Conservation (phyloP, 2,888 invertebrate genomes). For the Drosophila flavopinicola region DNA sequence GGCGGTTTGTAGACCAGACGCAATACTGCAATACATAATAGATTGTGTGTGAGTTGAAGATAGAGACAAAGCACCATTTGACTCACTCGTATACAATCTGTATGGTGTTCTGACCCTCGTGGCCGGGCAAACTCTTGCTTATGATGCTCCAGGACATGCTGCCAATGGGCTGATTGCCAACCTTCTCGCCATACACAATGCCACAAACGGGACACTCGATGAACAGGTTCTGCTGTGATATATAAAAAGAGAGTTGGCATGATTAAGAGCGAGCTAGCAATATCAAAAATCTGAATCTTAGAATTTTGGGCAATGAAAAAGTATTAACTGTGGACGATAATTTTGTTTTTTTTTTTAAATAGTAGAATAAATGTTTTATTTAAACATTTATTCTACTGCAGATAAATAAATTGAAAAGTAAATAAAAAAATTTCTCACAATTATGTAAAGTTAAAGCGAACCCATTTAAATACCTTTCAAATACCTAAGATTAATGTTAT, state of each 20-base stretch:
- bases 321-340: no score
- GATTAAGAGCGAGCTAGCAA: slow-evolving; percentile 8
- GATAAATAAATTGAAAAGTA: no score
- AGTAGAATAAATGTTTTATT: no score
- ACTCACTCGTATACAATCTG: slow-evolving; percentile 92
- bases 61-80: neutral
- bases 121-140: slow-evolving; percentile 89
- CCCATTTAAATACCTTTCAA: no score
- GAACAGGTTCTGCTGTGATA: slow-evolving; percentile 86
- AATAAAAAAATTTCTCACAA: no score
- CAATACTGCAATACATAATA: slow-evolving; percentile 87
- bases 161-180: slow-evolving; percentile 92
- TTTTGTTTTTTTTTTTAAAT: no score
- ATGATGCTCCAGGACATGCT: slow-evolving; percentile 92
- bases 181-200: slow-evolving; percentile 91
- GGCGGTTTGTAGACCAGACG: slow-evolving; percentile 92
- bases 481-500: no score
- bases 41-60: slow-evolving; percentile 1
- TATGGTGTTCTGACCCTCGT: slow-evolving; percentile 88
- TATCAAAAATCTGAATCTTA: no score
- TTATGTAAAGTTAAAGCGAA: no score
- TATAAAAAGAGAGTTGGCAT: neutral
- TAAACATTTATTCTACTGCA: no score
- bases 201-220: slow-evolving; percentile 95
- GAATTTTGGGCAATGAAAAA: no score